Conservation (phyloP, 1,140 invertebrate species). For the Psilanteris sp. region DNA sequence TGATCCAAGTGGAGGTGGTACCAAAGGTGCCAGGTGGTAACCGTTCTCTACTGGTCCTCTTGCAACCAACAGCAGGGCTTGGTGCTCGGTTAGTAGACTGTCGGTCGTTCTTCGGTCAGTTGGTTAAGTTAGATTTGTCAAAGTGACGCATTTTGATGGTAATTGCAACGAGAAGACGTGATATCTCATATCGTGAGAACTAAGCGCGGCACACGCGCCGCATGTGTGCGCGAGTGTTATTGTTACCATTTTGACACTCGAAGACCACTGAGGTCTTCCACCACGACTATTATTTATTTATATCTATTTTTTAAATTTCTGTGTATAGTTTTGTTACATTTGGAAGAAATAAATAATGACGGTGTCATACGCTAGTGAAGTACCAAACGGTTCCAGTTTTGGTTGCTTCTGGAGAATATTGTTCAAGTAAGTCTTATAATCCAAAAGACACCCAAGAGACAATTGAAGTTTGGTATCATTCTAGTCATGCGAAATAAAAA, state of each 20-base stretch:
- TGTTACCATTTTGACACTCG: conserved; percentile 14
- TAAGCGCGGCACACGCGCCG: conserved; percentile 68
- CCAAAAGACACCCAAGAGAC: conserved; percentile 20
- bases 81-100: conserved; percentile 75
- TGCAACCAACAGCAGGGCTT: conserved; percentile 67
- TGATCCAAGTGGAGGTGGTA: conserved; percentile 69
- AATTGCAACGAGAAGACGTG: conserved; percentile 42
- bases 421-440: conserved; percentile 85
- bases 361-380: conserved; percentile 91
- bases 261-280: too few species aligned
- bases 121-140: conserved; percentile 65
- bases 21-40: conserved; percentile 61
- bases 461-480: conserved; percentile 25
- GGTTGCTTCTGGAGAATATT: conserved; percentile 94
- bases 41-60: conserved; percentile 73
- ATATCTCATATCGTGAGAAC: conserved; percentile 24
- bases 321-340: conserved; percentile 29
- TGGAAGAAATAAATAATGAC: conserved; percentile 83
- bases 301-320: too few species aligned
- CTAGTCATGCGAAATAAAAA: too few species aligned
- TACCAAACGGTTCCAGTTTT: conserved; percentile 93
- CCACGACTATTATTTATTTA: conserved; percentile 4
- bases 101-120: conserved; percentile 73
- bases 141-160: conserved; percentile 45
- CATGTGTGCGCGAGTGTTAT: conserved; percentile 71